phyloP scores from a whole-genome alignment of 2,888 invertebrate species.

The Lypha dubia region DNA sequence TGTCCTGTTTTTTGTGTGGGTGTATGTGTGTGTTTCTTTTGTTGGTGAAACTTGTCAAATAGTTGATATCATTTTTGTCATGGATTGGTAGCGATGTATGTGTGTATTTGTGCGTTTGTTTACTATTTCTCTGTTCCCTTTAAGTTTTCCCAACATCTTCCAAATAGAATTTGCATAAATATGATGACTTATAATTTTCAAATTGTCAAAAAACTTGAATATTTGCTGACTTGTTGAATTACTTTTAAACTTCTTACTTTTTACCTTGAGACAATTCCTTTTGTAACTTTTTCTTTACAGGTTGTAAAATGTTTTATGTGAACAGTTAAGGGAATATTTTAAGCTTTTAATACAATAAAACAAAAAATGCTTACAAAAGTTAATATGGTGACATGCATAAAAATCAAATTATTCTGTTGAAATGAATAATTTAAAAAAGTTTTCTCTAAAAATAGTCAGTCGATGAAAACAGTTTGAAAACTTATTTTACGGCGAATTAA shows the following conservation, averaged over 20 bases:
- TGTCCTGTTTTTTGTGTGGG: not conserved
- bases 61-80: not conserved
- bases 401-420: too few species aligned
- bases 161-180: not conserved
- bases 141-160: not conserved
- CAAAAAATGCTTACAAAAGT: too few species aligned
- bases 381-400: too few species aligned
- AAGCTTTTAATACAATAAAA: too few species aligned
- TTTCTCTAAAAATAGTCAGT: too few species aligned
- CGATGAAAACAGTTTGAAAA: too few species aligned
- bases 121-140: slow-evolving; percentile 16
- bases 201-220: slow-evolving; percentile 18
- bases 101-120: not conserved
- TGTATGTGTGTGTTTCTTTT: not conserved
- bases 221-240: slow-evolving; percentile 2
- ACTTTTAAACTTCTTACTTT: not conserved
- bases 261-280: not conserved
- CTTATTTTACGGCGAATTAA: too few species aligned
- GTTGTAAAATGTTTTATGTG: too few species aligned
- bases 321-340: too few species aligned
- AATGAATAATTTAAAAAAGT: too few species aligned
- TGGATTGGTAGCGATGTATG: not conserved
- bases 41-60: not conserved
- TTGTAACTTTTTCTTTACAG: not conserved
- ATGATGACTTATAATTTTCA: slow-evolving; percentile 31